phyloP scores from a whole-genome alignment of 2,888 invertebrate genomes.

The Ceraclea dissimilis region DNA sequence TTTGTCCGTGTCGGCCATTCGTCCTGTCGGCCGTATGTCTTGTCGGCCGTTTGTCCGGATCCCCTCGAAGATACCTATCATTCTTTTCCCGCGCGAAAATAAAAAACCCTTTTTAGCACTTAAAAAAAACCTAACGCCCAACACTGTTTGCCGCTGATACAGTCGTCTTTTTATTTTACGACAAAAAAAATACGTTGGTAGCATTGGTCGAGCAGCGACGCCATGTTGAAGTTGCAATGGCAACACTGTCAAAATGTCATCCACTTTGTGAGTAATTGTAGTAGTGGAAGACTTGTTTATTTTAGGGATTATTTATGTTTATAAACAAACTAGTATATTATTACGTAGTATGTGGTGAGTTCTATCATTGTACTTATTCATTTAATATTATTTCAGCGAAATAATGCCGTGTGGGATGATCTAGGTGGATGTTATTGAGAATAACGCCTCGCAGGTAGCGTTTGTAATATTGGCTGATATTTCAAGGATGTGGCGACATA shows the following conservation, averaged over 20 bases:
- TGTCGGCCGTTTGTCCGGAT: no score
- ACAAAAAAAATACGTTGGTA: no score
- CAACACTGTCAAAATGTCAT: constrained; percentile 21
- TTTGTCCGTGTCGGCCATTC: no score
- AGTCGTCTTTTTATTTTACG: neutral
- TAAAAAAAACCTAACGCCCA: no score
- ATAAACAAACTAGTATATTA: constrained; percentile 1
- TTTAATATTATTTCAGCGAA: neutral
- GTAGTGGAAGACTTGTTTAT: constrained; percentile 16
- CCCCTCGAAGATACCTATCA: no score
- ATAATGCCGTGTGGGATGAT: neutral
- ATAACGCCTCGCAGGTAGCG: neutral
- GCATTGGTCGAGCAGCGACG: neutral
- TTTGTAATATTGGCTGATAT: neutral
- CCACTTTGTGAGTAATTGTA: constrained; percentile 13
- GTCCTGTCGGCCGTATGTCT: no score
- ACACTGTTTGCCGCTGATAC: no score
- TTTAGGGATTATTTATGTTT: constrained; percentile 18
- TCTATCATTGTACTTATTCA: neutral
- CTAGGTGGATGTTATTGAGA: neutral
- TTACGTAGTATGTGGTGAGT: neutral
- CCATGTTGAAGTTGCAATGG: constrained; percentile 6
- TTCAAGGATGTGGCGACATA: constrained; percentile 1
- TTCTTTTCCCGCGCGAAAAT: no score
- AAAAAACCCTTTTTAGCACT: no score